These are phyloP conservation scores for Echinops telfairi DNA, from an alignment of 2,113 vertebrate genomes.

Conservation along the genomic window DNA sequence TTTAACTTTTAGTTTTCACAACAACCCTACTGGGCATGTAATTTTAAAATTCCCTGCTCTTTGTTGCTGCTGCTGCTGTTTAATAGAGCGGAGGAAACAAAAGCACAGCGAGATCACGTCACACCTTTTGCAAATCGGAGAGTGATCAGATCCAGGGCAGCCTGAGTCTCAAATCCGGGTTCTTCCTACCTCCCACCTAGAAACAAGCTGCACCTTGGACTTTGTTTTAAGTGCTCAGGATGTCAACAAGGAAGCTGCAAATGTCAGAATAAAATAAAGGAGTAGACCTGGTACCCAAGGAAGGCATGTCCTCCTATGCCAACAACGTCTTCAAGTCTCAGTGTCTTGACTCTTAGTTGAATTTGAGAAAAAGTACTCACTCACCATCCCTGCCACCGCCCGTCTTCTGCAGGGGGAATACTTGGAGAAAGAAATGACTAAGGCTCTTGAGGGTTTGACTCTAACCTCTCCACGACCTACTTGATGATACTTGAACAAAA, in stretches of 20 bases:
- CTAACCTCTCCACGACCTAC: background rate
- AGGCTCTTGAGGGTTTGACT: background rate
- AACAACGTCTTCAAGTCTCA: background rate
- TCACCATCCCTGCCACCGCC: background rate
- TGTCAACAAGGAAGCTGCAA: slow-evolving; percentile 32
- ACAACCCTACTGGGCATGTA: background rate
- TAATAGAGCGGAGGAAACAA: slow-evolving; percentile 28
- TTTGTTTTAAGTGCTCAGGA: slow-evolving; percentile 26
- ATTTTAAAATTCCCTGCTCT: slow-evolving; percentile 22
- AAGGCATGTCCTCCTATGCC: background rate
- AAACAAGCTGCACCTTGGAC: background rate
- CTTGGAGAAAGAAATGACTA: background rate
- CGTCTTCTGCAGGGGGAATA: background rate
- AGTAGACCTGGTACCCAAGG: background rate
- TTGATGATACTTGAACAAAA: background rate
- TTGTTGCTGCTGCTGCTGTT: too few species aligned
- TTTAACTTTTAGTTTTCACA: background rate
- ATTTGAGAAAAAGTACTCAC: background rate
- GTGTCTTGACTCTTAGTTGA: background rate
- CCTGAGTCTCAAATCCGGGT: slow-evolving; percentile 1
- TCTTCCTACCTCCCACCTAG: background rate
- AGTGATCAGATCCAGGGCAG: background rate
- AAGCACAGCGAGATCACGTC: background rate
- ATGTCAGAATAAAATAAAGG: slow-evolving; percentile 34
- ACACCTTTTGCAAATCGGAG: background rate